Percentiles rank a stretch among this genome's conserved stretches.
These are phyloP conservation scores for Prolemur simus DNA, from an alignment of 2,113 vertebrate genomes.

Conservation along the genomic window DNA sequence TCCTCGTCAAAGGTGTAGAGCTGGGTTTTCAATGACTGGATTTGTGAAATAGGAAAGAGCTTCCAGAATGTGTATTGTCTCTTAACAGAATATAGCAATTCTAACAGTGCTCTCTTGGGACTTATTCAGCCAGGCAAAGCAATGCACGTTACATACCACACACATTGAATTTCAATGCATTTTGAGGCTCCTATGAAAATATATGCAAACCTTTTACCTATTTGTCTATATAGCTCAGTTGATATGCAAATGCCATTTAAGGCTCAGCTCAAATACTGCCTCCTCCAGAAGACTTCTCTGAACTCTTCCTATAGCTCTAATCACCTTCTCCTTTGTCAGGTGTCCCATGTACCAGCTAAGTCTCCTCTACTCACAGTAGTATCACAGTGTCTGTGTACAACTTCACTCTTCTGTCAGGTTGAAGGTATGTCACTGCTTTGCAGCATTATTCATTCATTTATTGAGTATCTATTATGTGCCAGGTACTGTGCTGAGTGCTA, in stretches of 20 bases:
- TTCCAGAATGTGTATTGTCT: conserved; percentile 20
- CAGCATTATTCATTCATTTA: not conserved
- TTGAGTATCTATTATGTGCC: not conserved
- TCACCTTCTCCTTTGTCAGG: not conserved
- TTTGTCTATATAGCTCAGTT: not conserved
- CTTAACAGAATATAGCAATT: not conserved
- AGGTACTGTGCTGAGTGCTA: not conserved
- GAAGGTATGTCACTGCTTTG: not conserved
- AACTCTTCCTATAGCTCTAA: not conserved
- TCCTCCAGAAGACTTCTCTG: not conserved
- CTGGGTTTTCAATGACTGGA: not conserved
- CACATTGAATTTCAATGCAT: not conserved
- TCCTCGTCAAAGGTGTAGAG: not conserved
- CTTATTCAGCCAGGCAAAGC: not conserved
- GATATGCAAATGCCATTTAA: not conserved
- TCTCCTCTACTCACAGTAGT: not conserved
- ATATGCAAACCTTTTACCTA: not conserved
- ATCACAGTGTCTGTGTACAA: not conserved
- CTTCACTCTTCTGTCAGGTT: not conserved
- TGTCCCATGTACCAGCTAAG: not conserved
- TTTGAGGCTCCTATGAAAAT: conserved; percentile 1
- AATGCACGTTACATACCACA: not conserved
- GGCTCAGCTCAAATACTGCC: not conserved
- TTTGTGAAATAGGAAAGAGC: conserved; percentile 1
- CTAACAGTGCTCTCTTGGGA: not conserved